Conservation (phyloP, 37 sponge, comb jelly and placozoan genomes). For the Corticium candelabrum region DNA sequence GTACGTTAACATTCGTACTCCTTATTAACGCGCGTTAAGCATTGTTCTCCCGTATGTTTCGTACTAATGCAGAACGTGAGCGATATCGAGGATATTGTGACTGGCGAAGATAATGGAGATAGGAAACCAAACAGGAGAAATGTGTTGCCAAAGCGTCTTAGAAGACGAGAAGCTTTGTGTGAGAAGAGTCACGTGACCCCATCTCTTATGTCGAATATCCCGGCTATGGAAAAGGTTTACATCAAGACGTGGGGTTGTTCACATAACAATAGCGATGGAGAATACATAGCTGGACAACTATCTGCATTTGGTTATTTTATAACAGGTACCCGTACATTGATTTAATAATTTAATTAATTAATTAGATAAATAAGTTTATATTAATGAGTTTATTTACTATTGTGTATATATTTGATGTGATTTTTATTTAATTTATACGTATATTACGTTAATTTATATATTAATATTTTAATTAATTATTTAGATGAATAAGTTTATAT, state of each 20-base stretch:
- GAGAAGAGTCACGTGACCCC: not conserved
- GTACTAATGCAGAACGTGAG: too few relatives aligned
- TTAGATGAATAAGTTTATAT: not conserved
- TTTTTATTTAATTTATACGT: too few relatives aligned
- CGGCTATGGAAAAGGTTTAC: constrained; percentile 61
- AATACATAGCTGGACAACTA: constrained; percentile 93
- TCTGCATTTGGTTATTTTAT: constrained; percentile 69
- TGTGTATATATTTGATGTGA: not conserved
- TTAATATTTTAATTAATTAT: not conserved
- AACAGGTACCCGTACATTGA: constrained; percentile 33
- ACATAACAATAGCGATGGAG: constrained; percentile 93
- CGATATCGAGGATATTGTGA: constrained; percentile 18
- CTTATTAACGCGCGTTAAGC: too few relatives aligned
- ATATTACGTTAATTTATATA: too few relatives aligned
- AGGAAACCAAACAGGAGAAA: not conserved
- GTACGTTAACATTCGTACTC: too few relatives aligned
- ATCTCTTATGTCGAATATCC: constrained; percentile 28
- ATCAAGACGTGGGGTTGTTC: constrained; percentile 97
- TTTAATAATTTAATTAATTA: not conserved
- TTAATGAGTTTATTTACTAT: not conserved
- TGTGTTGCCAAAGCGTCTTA: too few relatives aligned
- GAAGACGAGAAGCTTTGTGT: too few relatives aligned
- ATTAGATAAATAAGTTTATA: not conserved
- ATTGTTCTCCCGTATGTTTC: too few relatives aligned
- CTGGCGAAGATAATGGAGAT: not conserved